Conservation (phyloP, 2,797 vertebrate genomes). For the Myotis vivesi region DNA sequence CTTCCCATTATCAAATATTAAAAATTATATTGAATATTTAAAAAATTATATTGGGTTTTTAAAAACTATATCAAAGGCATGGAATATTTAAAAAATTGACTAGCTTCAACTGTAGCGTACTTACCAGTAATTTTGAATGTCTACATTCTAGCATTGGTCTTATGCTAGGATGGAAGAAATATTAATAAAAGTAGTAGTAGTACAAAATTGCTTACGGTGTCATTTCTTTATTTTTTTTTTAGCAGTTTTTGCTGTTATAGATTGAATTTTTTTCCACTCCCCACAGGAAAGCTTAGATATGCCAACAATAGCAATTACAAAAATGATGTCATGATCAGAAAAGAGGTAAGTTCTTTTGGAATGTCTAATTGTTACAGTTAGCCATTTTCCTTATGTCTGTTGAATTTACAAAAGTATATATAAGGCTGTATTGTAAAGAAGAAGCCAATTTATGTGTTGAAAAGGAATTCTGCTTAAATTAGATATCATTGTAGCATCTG, state of each 20-base stretch:
- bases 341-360: slow-evolving; percentile 88
- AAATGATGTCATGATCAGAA: slow-evolving; percentile 99
- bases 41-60: background rate
- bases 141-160: background rate
- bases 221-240: background rate
- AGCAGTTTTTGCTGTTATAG: slow-evolving; percentile 44
- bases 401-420: background rate
- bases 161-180: background rate
- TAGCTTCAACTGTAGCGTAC: background rate
- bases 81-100: slow-evolving; percentile 7
- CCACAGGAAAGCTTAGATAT: slow-evolving; percentile 94
- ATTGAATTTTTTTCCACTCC: slow-evolving; percentile 41
- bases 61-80: background rate
- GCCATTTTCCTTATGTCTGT: background rate
- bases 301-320: slow-evolving; percentile 99
- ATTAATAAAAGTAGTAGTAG: background rate
- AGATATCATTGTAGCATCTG: background rate
- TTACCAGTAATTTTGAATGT: background rate
- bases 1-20: background rate
- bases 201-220: background rate
- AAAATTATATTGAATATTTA: background rate
- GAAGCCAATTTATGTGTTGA: background rate
- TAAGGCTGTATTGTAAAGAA: background rate
- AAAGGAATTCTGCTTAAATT: slow-evolving; percentile 20
- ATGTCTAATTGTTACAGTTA: slow-evolving; percentile 80